phyloP scores from a whole-genome alignment of 1,140 invertebrate species.

The Galleria mellonella region DNA sequence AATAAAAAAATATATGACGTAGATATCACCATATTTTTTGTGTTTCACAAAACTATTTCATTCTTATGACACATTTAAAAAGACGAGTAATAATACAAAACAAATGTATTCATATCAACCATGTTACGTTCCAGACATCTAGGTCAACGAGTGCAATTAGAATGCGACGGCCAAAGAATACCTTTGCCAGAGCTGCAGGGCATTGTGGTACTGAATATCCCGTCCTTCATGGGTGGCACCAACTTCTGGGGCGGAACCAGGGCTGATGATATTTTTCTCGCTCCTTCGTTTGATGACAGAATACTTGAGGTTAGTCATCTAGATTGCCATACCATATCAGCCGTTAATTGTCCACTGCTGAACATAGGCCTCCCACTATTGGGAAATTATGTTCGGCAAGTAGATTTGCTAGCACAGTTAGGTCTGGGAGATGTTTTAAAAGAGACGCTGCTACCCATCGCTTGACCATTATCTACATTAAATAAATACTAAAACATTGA shows the following conservation, averaged over 20 bases:
- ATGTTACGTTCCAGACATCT: constrained; percentile 79
- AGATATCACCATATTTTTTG: no score
- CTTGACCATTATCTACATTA: no score
- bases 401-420: no score
- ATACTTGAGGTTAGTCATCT: constrained; percentile 87
- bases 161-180: constrained; percentile 94
- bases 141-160: constrained; percentile 94
- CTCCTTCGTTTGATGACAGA: constrained; percentile 93
- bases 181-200: constrained; percentile 95
- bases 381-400: no score
- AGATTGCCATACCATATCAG: neutral
- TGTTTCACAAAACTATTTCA: no score
- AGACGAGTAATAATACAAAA: no score
- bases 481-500: no score
- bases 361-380: no score
- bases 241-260: constrained; percentile 98
- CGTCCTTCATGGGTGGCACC: constrained; percentile 98
- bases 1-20: no score
- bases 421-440: no score
- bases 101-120: neutral
- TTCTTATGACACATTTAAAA: no score
- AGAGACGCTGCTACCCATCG: no score
- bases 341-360: neutral
- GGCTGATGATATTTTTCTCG: constrained; percentile 90
- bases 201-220: constrained; percentile 98